Percentiles rank a stretch among this genome's conserved stretches.
Evolutionary conservation across 2,797 vertebrate species (phyloP).

Genomic region (Molossus molossus): DNA sequence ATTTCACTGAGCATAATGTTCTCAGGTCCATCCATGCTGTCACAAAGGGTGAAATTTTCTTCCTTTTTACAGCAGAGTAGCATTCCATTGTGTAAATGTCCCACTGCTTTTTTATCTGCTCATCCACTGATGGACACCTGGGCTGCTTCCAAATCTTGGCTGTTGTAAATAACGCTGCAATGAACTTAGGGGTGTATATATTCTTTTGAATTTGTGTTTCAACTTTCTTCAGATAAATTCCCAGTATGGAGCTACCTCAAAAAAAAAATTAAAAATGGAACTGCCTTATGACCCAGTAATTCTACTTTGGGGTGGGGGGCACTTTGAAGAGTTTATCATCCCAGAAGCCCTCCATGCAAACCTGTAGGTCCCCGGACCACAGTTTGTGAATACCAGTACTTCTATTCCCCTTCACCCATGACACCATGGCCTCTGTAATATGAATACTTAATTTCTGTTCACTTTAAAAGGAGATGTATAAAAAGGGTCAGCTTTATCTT

Average conservation of each 20-base stretch:
- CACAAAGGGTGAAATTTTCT: background rate
- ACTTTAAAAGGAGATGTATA: background rate
- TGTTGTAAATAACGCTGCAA: background rate
- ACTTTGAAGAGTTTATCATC: background rate
- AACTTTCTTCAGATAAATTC: background rate
- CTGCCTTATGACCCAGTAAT: background rate
- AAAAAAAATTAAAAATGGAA: background rate
- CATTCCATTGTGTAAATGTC: background rate
- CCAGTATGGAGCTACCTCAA: background rate
- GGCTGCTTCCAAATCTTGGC: background rate
- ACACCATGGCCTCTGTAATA: background rate
- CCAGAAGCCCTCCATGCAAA: background rate
- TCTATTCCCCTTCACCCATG: background rate
- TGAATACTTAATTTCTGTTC: background rate
- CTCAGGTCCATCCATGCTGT: background rate
- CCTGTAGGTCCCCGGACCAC: background rate
- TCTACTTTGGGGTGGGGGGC: background rate
- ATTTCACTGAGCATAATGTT: background rate
- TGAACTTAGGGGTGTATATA: background rate
- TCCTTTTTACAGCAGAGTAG: background rate
- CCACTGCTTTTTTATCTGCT: background rate
- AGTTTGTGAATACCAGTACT: background rate
- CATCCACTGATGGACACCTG: background rate
- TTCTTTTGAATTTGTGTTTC: background rate
- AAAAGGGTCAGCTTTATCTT: slow-evolving; percentile 56